Percentiles rank a stretch among this genome's conserved stretches.
phyloP scores from a whole-genome alignment of 53 echinoderm and acorn worm species.

The Astropecten irregularis region DNA sequence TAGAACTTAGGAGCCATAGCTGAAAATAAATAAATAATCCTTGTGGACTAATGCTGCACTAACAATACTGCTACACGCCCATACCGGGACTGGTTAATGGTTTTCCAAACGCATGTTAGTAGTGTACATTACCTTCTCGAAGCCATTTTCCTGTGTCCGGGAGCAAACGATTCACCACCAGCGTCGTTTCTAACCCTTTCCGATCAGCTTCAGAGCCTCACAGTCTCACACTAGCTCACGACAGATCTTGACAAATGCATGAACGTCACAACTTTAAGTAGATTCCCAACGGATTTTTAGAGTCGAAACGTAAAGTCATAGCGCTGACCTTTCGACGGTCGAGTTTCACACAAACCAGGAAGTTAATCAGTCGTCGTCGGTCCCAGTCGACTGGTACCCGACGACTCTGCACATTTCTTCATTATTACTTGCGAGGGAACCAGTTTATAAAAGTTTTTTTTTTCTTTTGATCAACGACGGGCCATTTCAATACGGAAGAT shows the following conservation, averaged over 20 bases:
- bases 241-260: not conserved
- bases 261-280: not conserved
- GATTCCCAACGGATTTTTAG: not conserved
- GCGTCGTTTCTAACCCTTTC: not conserved
- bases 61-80: no score
- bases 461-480: no score
- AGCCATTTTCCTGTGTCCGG: not conserved
- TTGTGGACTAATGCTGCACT: not conserved
- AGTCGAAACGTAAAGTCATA: not conserved
- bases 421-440: no score
- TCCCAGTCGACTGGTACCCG: no score
- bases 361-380: slow-evolving; percentile 7
- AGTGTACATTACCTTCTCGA: slow-evolving; percentile 1
- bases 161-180: no score
- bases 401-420: no score
- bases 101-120: not conserved
- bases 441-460: no score
- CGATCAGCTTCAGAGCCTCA: not conserved
- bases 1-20: no score
- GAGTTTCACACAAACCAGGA: no score
- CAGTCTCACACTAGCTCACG: not conserved
- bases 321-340: not conserved
- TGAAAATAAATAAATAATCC: not conserved
- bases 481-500: no score
- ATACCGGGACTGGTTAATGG: not conserved